Base-by-base conservation (phyloP, 2,888 invertebrate species). In the Creontiades dilutus region DNA sequence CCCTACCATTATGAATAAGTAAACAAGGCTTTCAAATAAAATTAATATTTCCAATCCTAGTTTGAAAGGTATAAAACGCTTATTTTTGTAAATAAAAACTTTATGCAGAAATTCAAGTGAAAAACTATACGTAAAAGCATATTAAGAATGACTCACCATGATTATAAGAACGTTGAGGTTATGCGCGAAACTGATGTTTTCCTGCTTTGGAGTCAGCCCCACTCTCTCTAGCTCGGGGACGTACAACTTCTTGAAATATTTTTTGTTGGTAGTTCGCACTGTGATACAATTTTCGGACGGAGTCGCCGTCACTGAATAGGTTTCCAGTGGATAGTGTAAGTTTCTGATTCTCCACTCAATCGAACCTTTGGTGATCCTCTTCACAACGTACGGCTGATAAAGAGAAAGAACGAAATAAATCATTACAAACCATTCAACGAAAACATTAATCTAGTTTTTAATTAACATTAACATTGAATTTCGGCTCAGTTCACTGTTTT, bases 341-440 rank as follows among this genome's bases (percentile, higher is more conserved):
- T 97, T 97, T 91, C 97, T 94, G 91, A 97, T 96, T 91, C 97
- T 94, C 97, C 97, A 97, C 93, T 97, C 97, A 85, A 97, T 94
- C 92, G 95, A 95, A 23, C 95, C 94, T 94, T 95, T 96, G 13
- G 97, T 97, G 84, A 96, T 95, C 91, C 97, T 94, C 93, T 96
- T 95, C 23, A 95, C 94, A 16, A 97, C 92, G 91, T 95, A 93
- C 5, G 97, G 97, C 95, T 96, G 93, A 86, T 94, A 94, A 91
- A 23, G 13, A 68, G 12, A 23, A 68, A 12, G 1, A 61, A 61
- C 9, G n/a, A 61, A 61, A 52, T 11, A 12, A 52, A 16, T 52
- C 14, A 52, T 48, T 48, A 16, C 37, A 4, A 37, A 37, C 7
- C 3, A 37, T 37, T 37, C 2, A 37, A 37, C 3, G 37, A 37